Evolutionary conservation across 1,140 invertebrate genomes (phyloP).

Genomic region (Cyphomyrmex costatus): DNA sequence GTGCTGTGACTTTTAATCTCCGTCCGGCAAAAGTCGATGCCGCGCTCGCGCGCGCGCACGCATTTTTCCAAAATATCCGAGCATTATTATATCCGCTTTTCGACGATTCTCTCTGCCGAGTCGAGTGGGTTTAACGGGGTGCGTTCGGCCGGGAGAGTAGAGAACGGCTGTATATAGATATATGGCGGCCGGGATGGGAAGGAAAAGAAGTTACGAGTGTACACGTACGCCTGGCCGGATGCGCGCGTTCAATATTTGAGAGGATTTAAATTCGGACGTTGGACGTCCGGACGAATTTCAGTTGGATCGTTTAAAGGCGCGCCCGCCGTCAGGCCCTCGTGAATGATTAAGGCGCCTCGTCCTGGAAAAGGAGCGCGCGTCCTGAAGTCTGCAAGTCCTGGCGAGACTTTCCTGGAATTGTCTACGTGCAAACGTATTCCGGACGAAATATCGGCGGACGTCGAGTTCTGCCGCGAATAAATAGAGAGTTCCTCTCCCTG

Average conservation of each 20-base stretch:
- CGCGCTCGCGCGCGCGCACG: conserved; percentile 24
- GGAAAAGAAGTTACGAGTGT: conserved; percentile 72
- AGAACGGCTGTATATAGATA: conserved; percentile 53
- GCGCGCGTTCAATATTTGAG: conserved; percentile 85
- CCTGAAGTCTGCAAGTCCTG: conserved; percentile 63
- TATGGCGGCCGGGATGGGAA: conserved; percentile 58
- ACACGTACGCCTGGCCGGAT: conserved; percentile 69
- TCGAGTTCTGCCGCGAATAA: conserved; percentile 74
- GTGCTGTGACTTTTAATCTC: conserved; percentile 57
- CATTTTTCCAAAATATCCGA: conserved; percentile 71
- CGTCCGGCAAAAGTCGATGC: conserved; percentile 56
- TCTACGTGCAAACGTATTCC: conserved; percentile 80
- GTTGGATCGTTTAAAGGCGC: conserved; percentile 83
- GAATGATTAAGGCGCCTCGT: conserved; percentile 83
- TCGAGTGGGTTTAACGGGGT: conserved; percentile 76
- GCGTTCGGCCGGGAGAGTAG: conserved; percentile 62
- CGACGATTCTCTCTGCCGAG: conserved; percentile 64
- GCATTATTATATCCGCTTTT: conserved; percentile 78
- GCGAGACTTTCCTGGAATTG: conserved; percentile 80
- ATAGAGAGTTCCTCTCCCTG: conserved; percentile 77
- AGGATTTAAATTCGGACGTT: conserved; percentile 85
- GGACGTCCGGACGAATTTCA: conserved; percentile 85
- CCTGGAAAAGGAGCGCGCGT: conserved; percentile 68
- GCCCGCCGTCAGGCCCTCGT: conserved; percentile 81
- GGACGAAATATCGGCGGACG: conserved; percentile 76